Conservation (phyloP, 2,888 invertebrate genomes). For the Machimus atricapillus region DNA sequence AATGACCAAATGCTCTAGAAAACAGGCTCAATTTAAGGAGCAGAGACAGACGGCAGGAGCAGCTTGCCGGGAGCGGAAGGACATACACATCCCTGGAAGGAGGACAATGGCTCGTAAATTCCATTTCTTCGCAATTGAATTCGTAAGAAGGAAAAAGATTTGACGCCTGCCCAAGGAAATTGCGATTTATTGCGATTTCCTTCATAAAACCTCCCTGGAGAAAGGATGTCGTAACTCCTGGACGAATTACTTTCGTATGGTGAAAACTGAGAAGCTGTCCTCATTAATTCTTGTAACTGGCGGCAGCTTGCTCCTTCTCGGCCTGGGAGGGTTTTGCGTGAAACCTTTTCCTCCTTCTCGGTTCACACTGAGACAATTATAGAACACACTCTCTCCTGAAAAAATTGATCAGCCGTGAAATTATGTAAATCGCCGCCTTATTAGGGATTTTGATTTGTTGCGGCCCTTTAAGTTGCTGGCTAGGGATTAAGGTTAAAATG, state of each 20-base stretch:
- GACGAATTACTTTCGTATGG: background rate
- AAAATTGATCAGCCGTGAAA: constrained; percentile 26
- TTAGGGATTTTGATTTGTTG: background rate
- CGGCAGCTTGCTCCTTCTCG: background rate
- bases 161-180: constrained; percentile 26
- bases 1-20: constrained; percentile 34
- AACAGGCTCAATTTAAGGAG: background rate
- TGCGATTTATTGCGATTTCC: constrained; percentile 26
- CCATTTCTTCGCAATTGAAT: background rate
- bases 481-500: background rate
- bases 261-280: background rate
- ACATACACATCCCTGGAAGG: background rate
- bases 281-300: background rate
- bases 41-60: background rate
- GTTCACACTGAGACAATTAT: background rate
- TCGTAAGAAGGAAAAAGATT: constrained; percentile 16
- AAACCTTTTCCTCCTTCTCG: background rate
- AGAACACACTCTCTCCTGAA: background rate
- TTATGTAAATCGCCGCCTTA: constrained; percentile 19
- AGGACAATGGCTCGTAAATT: constrained; percentile 23
- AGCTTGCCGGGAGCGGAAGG: background rate
- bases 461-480: background rate
- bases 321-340: background rate
- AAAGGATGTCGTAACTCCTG: constrained; percentile 34
- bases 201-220: background rate